These are phyloP conservation scores for Acipenser transmontanus DNA, from an alignment of 2,797 vertebrate genomes.

Conservation along the genomic window DNA sequence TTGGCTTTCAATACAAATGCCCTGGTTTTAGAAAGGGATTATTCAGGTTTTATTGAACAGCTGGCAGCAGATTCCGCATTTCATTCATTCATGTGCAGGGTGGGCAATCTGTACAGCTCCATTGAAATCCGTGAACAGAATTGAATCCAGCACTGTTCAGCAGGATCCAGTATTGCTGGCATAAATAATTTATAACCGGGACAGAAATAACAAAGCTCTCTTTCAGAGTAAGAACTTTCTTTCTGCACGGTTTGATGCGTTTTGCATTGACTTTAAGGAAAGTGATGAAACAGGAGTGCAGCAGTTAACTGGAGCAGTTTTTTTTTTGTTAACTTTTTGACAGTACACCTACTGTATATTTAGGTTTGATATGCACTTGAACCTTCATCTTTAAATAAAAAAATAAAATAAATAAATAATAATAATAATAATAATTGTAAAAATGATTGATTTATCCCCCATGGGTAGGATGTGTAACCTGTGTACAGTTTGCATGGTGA, in stretches of 20 bases:
- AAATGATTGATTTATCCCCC: too few species aligned
- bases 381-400: too few species aligned
- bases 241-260: slow-evolving; percentile 17
- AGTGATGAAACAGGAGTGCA: too few species aligned
- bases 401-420: too few species aligned
- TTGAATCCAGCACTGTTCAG: slow-evolving; percentile 26
- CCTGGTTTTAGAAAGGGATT: slow-evolving; percentile 21
- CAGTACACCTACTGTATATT: too few species aligned
- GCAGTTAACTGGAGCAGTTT: too few species aligned
- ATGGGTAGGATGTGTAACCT: too few species aligned
- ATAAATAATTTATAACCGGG: slow-evolving; percentile 65
- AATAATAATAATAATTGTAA: too few species aligned
- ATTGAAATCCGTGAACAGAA: slow-evolving; percentile 15
- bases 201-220: slow-evolving; percentile 46
- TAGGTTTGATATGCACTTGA: too few species aligned
- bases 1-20: not conserved
- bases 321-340: too few species aligned
- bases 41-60: slow-evolving; percentile 14
- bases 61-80: slow-evolving; percentile 16
- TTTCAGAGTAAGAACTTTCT: slow-evolving; percentile 17
- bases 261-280: slow-evolving; percentile 5
- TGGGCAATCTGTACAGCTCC: not conserved
- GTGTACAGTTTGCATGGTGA: too few species aligned
- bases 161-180: slow-evolving; percentile 37
- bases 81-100: slow-evolving; percentile 12